Percentiles rank a stretch among this genome's conserved stretches.
Conservation (phyloP, 2,113 vertebrate species). For the Gnathonemus echidnorhynchus region DNA sequence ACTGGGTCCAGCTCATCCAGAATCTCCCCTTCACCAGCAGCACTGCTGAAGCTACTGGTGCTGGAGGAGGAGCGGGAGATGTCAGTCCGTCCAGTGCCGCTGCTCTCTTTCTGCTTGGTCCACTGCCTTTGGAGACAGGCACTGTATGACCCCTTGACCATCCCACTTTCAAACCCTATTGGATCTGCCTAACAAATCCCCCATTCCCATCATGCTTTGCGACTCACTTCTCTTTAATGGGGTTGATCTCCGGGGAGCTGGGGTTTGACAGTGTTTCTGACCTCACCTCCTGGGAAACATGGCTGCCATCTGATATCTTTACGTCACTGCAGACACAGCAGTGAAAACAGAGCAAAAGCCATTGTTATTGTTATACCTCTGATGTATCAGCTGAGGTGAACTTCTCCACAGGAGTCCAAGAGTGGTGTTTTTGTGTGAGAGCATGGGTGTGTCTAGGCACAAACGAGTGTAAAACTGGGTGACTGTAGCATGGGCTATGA, state of each 20-base stretch:
- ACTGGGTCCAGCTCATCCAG: conserved; percentile 79
- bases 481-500: not conserved
- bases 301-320: conserved; percentile 72
- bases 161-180: not conserved
- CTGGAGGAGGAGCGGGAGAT: conserved; percentile 87
- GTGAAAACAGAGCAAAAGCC: not conserved
- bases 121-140: conserved; percentile 53
- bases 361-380: not conserved
- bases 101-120: conserved; percentile 78
- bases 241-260: conserved; percentile 87
- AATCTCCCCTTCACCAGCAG: conserved; percentile 76
- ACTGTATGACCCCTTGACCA: not conserved
- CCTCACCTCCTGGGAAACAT: conserved; percentile 74
- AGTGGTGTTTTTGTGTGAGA: not conserved
- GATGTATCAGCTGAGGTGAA: not conserved
- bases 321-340: conserved; percentile 68
- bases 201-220: not conserved
- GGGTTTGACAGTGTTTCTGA: conserved; percentile 83
- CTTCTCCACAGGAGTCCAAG: not conserved
- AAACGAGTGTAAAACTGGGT: not conserved
- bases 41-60: conserved; percentile 80
- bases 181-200: not conserved
- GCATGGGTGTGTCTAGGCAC: not conserved
- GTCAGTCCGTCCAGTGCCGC: conserved; percentile 63
- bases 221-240: conserved; percentile 79